A percentile compares a stretch with the other conserved stretches of the same genome.
These are phyloP conservation scores for Enteromius unitaeniatus DNA, from an alignment of 2,797 vertebrate genomes.

Conservation along the genomic window DNA sequence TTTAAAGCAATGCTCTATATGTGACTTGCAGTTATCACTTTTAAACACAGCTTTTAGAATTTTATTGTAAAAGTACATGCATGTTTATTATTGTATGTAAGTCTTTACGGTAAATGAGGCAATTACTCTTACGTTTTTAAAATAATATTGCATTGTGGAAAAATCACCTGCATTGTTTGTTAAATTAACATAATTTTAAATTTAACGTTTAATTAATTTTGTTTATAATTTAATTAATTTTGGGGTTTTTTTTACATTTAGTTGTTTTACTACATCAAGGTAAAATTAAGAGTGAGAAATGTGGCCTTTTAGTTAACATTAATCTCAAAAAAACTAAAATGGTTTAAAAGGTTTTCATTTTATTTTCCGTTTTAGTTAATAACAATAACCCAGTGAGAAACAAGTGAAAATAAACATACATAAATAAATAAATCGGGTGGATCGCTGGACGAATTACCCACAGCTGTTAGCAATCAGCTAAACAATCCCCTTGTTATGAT, in stretches of 20 bases:
- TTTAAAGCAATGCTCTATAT: not conserved
- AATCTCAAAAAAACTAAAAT: not conserved
- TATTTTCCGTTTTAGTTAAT: not conserved
- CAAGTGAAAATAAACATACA: not conserved
- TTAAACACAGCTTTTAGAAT: not conserved
- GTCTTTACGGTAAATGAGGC: not conserved
- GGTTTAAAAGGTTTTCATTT: not conserved
- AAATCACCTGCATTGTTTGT: not conserved
- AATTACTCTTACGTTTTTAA: not conserved
- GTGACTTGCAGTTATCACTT: not conserved
- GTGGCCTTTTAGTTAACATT: not conserved
- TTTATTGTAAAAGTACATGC: not conserved
- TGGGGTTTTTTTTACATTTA: not conserved
- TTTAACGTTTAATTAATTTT: not conserved
- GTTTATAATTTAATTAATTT: too few relatives aligned
- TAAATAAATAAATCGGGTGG: too few relatives aligned
- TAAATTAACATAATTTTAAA: not conserved
- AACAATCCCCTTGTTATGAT: too few relatives aligned
- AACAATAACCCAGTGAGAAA: not conserved
- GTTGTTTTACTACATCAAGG: not conserved
- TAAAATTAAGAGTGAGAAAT: not conserved
- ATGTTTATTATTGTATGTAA: not conserved
- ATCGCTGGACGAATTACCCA: too few relatives aligned
- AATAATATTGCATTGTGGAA: not conserved
- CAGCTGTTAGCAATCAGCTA: too few relatives aligned